phyloP scores from a whole-genome alignment of 1,140 invertebrate genomes.

The Portunus trituberculatus region DNA sequence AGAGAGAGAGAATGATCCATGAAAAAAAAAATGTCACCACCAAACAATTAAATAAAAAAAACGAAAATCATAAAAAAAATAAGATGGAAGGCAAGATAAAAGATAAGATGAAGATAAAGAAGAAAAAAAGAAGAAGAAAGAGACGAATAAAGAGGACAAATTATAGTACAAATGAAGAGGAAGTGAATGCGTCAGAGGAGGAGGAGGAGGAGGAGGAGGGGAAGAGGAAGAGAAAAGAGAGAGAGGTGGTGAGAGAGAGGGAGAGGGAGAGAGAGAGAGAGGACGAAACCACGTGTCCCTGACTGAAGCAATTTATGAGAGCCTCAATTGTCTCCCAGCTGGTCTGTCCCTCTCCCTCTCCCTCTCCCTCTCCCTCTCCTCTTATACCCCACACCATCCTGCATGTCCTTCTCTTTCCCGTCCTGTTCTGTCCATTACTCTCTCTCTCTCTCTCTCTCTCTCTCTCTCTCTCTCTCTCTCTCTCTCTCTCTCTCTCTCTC shows the following conservation, averaged over 20 bases:
- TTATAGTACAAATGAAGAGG: too few relatives aligned
- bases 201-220: neutral
- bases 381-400: neutral
- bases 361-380: neutral
- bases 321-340: neutral
- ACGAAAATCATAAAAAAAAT: neutral
- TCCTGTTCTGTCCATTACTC: neutral
- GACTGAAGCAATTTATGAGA: neutral
- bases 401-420: neutral
- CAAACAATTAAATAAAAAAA: neutral
- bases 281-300: neutral
- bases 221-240: neutral
- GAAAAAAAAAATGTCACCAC: too few relatives aligned
- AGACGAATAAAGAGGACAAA: too few relatives aligned
- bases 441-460: constrained; percentile 12
- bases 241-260: too few relatives aligned
- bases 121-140: too few relatives aligned
- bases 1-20: neutral
- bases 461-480: neutral
- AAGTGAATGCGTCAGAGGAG: neutral
- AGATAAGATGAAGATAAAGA: neutral
- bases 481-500: neutral
- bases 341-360: neutral
- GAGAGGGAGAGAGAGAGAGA: neutral
- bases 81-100: neutral